Evolutionary conservation across 2,113 vertebrate species (phyloP).

Genomic region (Agelaius tricolor): DNA sequence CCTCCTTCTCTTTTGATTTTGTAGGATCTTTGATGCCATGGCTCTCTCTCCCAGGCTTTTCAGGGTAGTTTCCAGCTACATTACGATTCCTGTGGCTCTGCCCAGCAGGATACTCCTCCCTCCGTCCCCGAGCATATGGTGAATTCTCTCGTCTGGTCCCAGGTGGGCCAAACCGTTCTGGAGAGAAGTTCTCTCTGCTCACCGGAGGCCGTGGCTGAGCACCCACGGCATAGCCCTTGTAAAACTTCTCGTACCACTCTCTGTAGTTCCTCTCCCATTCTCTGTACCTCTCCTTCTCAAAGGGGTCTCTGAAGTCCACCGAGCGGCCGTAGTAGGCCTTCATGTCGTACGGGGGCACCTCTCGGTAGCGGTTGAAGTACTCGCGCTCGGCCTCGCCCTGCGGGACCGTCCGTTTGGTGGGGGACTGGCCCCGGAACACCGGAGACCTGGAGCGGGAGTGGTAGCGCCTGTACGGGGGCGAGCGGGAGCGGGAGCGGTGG

Average conservation of each 20-base stretch:
- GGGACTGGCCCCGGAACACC: slow-evolving; percentile 83
- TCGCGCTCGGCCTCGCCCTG: slow-evolving; percentile 79
- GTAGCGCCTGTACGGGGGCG: slow-evolving; percentile 83
- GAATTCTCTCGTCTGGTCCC: slow-evolving; percentile 84
- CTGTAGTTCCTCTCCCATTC: slow-evolving; percentile 92
- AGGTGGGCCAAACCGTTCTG: slow-evolving; percentile 75
- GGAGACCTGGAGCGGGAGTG: slow-evolving; percentile 87
- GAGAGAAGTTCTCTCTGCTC: slow-evolving; percentile 78
- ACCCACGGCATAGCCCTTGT: slow-evolving; percentile 83
- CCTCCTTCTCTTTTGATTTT: slow-evolving; percentile 77
- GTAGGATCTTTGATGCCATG: slow-evolving; percentile 78
- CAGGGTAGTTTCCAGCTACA: slow-evolving; percentile 73
- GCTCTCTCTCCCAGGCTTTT: slow-evolving; percentile 77
- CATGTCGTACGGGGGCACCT: slow-evolving; percentile 84
- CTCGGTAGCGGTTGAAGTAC: slow-evolving; percentile 82
- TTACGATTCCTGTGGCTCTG: slow-evolving; percentile 75
- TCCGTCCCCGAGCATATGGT: slow-evolving; percentile 78
- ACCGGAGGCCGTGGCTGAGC: slow-evolving; percentile 78
- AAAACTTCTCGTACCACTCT: slow-evolving; percentile 95
- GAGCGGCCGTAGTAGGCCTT: slow-evolving; percentile 83
- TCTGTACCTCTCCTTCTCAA: slow-evolving; percentile 85
- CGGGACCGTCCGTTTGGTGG: slow-evolving; percentile 83
- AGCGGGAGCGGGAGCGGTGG: slow-evolving; percentile 88
- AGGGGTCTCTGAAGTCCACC: slow-evolving; percentile 84
- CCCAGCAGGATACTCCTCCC: slow-evolving; percentile 74